phyloP scores from a whole-genome alignment of 2,797 vertebrate species.

The Trematocara caparti region DNA sequence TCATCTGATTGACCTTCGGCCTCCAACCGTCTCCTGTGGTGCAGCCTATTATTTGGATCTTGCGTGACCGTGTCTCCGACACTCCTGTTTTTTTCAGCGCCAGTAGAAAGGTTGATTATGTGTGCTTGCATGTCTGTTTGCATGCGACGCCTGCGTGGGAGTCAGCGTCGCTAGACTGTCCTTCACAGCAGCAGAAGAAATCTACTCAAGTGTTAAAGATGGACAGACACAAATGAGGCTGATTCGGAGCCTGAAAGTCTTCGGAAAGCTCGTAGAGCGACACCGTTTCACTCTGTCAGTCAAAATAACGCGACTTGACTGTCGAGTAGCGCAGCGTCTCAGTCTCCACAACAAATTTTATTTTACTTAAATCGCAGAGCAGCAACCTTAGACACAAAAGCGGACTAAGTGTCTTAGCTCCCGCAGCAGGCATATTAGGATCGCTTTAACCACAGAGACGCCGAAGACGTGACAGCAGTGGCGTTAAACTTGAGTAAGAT shows the following conservation, averaged over 20 bases:
- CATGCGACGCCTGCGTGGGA: constrained; percentile 3
- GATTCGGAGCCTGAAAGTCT: not conserved
- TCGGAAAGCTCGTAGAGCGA: not conserved
- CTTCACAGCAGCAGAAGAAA: not conserved
- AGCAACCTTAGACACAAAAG: not conserved
- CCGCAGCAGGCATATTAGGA: constrained; percentile 27
- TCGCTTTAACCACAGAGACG: constrained; percentile 7
- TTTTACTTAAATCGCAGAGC: not conserved
- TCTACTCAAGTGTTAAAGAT: not conserved
- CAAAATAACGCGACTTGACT: not conserved
- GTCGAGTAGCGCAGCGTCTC: not conserved
- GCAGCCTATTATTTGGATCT: constrained; percentile 1
- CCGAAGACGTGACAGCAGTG: constrained; percentile 20
- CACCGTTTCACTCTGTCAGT: not conserved
- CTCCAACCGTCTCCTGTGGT: not conserved
- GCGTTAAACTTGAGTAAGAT: not conserved
- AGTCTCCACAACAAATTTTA: not conserved
- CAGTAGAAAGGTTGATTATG: constrained; percentile 3
- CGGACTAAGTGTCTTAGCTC: constrained; percentile 16
- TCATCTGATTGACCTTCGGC: constrained; percentile 34
- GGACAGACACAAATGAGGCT: not conserved
- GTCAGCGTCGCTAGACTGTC: not conserved
- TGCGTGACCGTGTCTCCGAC: not conserved
- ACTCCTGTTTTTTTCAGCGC: constrained; percentile 2
- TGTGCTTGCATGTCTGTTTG: not conserved